Base-by-base conservation (phyloP, 2,888 invertebrate species). In the Protodeltote pygarga region DNA sequence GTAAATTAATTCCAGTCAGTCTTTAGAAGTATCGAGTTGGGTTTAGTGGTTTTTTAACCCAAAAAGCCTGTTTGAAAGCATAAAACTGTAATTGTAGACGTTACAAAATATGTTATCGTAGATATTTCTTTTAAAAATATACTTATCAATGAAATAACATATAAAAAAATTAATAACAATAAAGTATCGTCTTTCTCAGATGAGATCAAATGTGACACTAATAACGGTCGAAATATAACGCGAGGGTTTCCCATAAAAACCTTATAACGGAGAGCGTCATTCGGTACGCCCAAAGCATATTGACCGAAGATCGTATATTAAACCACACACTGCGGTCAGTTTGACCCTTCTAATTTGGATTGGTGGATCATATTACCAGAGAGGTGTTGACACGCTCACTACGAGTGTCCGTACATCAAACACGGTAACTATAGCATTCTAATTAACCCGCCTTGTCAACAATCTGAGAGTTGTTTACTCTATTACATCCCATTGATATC, bases 321-420 rank as follows among this genome's bases (percentile, higher is more conserved):
- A 73, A 83, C 87, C 84, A 63, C 84, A 80, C 65, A 65, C 72
- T 72, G 83, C 79, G 86, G 85, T 83, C 82, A 77, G 71, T 65
- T 72, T 76, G 76, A 77, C 82, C 83, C 81, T 79, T 77, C 78
- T 74, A 75, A 81, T 81, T 79, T 79, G 78, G 75, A 82, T 81
- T 78, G 77, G 73, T 71, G 70, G 78, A 85, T 88, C 86, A 78
- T 78, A 83, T 89, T 85, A 83, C 84, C 67, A 68, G 64, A 76
- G 79, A 87, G 81, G 83, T 84, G 84, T 87, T 85, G 83, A 86
- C 83, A 75, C 73, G 73, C 57, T 70, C 76, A 65, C 77, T 74
- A 61, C 73, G 70, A 81, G 77, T 76, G 73, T 74, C 75, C 75
- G 73, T 62, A 78, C 74, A 80, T 82, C 82, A 86, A 86, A 83